These are phyloP conservation scores for Celastrina argiolus DNA, from an alignment of 2,888 invertebrate genomes.

Conservation along the genomic window DNA sequence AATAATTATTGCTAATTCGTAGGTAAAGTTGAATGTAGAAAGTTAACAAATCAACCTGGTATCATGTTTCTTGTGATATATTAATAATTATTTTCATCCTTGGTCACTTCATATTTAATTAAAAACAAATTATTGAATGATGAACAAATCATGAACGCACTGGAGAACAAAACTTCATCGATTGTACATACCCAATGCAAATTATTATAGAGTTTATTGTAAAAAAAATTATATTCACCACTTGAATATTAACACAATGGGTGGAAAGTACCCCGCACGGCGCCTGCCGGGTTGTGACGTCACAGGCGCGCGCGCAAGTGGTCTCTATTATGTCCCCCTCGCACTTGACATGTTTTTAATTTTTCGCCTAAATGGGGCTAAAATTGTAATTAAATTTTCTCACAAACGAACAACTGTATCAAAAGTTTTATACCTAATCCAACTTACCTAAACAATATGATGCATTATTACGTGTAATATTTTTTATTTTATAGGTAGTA, in stretches of 20 bases:
- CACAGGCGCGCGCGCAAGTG: slow-evolving; percentile 29
- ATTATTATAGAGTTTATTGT: slow-evolving; percentile 32
- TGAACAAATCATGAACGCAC: neutral
- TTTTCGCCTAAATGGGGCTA: neutral
- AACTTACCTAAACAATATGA: too few relatives aligned
- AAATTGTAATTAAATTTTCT: slow-evolving; percentile 13
- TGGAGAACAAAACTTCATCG: slow-evolving; percentile 13
- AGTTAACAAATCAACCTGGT: too few relatives aligned
- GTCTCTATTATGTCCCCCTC: slow-evolving; percentile 3
- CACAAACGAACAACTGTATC: neutral
- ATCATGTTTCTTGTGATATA: too few relatives aligned
- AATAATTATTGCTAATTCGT: too few relatives aligned
- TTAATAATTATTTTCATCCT: too few relatives aligned
- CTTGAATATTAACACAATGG: slow-evolving; percentile 55
- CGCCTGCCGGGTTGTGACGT: slow-evolving; percentile 31
- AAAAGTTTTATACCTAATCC: too few relatives aligned
- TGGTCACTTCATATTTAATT: too few relatives aligned
- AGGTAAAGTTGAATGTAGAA: too few relatives aligned
- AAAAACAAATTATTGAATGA: neutral
- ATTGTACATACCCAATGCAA: slow-evolving; percentile 27
- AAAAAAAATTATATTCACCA: slow-evolving; percentile 48
- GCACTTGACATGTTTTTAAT: slow-evolving; percentile 17
- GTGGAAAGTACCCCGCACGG: slow-evolving; percentile 31
- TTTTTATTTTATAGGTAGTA: too few relatives aligned
- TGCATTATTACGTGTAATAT: too few relatives aligned